A percentile compares a stretch with the other conserved stretches of the same genome.
Evolutionary conservation across 2,888 invertebrate genomes (phyloP).

Genomic region (Perdita meconis): DNA sequence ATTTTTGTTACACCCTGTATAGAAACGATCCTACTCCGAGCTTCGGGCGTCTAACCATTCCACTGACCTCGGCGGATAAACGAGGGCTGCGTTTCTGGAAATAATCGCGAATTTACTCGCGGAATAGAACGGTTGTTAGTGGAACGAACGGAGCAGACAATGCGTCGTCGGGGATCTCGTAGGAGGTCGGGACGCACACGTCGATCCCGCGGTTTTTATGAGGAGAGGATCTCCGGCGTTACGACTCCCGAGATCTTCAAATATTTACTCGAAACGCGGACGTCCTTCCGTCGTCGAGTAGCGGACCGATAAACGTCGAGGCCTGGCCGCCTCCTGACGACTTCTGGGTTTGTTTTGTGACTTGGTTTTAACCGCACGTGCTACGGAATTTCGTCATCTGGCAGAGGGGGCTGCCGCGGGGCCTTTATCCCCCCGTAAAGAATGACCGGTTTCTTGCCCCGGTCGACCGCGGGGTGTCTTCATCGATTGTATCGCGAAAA

Average conservation of each 20-base stretch:
- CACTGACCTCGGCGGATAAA: too few relatives aligned
- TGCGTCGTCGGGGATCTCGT: slow-evolving; percentile 47
- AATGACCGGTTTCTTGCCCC: slow-evolving; percentile 52
- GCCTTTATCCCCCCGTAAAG: slow-evolving; percentile 53
- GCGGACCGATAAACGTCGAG: slow-evolving; percentile 71
- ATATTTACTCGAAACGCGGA: slow-evolving; percentile 81
- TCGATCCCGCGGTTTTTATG: slow-evolving; percentile 79
- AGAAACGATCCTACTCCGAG: too few relatives aligned
- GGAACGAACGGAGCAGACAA: slow-evolving; percentile 31
- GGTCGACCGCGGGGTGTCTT: slow-evolving; percentile 39
- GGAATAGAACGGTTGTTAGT: slow-evolving; percentile 32
- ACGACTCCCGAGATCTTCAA: slow-evolving; percentile 76
- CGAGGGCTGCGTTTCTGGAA: neutral
- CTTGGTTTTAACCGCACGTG: slow-evolving; percentile 72
- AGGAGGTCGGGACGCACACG: slow-evolving; percentile 74
- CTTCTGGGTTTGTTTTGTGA: slow-evolving; percentile 74
- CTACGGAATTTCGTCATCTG: slow-evolving; percentile 72
- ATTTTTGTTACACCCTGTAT: too few relatives aligned
- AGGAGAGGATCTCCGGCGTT: slow-evolving; percentile 75
- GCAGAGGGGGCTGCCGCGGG: slow-evolving; percentile 63
- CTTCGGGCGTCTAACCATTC: too few relatives aligned
- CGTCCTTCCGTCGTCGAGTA: slow-evolving; percentile 79
- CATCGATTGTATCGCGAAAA: slow-evolving; percentile 50
- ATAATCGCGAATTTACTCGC: slow-evolving; percentile 23
- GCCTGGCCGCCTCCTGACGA: slow-evolving; percentile 71